A percentile compares a stretch with the other conserved stretches of the same genome.
Conservation (phyloP, 2,888 invertebrate species). For the Germaria angustata region DNA sequence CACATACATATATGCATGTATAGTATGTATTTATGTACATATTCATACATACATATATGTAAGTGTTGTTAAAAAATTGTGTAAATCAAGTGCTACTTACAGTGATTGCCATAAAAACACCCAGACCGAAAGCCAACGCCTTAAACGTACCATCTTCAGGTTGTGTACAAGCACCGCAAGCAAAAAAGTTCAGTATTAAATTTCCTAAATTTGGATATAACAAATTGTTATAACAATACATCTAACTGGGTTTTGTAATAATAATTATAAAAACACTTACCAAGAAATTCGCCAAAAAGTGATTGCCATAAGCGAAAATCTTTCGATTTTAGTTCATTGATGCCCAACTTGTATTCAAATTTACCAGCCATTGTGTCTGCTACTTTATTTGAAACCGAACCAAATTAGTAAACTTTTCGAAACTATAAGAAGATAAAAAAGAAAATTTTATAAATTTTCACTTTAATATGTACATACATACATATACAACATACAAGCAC, state of each 20-base stretch:
- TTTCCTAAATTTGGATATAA: constrained; percentile 82
- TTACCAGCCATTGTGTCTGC: constrained; percentile 79
- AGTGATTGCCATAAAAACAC: constrained; percentile 91
- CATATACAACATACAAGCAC: no score
- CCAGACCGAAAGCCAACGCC: constrained; percentile 91
- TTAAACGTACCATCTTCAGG: constrained; percentile 83
- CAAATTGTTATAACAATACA: not conserved
- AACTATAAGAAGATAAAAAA: constrained; percentile 18
- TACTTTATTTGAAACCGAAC: not conserved
- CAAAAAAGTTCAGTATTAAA: constrained; percentile 92
- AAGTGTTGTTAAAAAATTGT: not conserved
- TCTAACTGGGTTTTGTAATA: not conserved
- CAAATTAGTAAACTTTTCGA: constrained; percentile 44
- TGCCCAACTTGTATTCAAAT: constrained; percentile 84
- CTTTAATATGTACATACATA: not conserved
- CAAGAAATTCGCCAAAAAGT: constrained; percentile 92
- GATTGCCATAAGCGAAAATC: constrained; percentile 87
- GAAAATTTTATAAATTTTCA: not conserved
- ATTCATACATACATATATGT: not conserved
- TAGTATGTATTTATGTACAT: not conserved
- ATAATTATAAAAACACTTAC: constrained; percentile 74
- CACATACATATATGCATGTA: not conserved
- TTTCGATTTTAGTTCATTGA: constrained; percentile 86
- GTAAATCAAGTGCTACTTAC: constrained; percentile 80
- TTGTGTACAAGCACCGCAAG: constrained; percentile 89